Base-by-base conservation (phyloP, 2,888 invertebrate species). In the Drosophila merina region DNA sequence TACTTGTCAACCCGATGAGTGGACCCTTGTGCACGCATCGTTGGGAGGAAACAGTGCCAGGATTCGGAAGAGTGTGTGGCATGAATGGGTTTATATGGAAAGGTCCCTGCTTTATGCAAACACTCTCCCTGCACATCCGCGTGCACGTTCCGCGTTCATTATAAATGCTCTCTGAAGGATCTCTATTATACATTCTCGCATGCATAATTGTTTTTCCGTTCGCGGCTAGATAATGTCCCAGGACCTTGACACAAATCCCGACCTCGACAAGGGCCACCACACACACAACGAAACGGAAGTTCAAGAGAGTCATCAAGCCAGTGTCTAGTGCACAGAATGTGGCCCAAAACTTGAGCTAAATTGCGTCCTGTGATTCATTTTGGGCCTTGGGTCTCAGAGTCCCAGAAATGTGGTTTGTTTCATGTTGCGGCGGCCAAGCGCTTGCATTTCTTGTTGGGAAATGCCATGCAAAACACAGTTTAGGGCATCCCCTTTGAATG, bases 21-120 rank as follows among this genome's bases (percentile, higher is more conserved):
- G 36, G 10, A 57, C 51, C 73, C 79, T 80, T 79, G 57, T 55
- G 72, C 54, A 55, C 55, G 59, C 64, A 47, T 56, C 40, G 62
- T 20, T 49, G 54, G 42, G 52, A n/a, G 55, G 60, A 57, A 62
- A 60, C 57, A 62, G 55, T 12, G 28, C 28, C 28, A 4, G 28
- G 28, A 28, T 28, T 3, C 28, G 28, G 5, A 28, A 28, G 28
- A 14, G 14, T 28, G 57, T 50, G 33, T 7, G 33, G 44, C 30
- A 14, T 31, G n/a, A 51, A 40, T 67, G 68, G 58, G 33, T 40
- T 26, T 14, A 50, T 57, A 60, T 57, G 44, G 59, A 60, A 60
- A 73, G 14, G 14, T 14, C 14, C 14, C 14, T 14, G 14, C 1
- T 14, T 14, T 14, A 14, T 14, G 14, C 14, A 14, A 30, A 55